Evolutionary conservation across 2,113 vertebrate species (phyloP), one percentile per base, ranked within the genome.

Genomic region (Poeciliopsis prolifica): DNA sequence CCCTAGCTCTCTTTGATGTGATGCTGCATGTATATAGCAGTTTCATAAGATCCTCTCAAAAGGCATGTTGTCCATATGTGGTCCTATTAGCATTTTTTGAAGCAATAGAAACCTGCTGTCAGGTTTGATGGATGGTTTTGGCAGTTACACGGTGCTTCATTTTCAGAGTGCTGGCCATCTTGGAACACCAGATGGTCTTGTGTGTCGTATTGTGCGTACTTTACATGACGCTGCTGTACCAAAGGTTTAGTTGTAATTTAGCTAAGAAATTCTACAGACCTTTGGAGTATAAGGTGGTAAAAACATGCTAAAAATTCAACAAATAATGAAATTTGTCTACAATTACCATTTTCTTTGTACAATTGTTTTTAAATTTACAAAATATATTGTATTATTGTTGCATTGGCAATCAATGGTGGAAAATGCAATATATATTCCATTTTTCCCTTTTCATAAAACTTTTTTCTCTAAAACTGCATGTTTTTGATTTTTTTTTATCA

Each of bases 71-170:
- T 35, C 61, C 60, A 5, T 30, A 17, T 72, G 33, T 65, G 17
- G 44, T 61, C 77, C 63, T 26, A 37, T 54, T 51, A 48, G 61
- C 51, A 33, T 68, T 60, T 65, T 30, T 62, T 68, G 68, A 61
- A n/a, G 31, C 65, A 76, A 24, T 24, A 75, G 28, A 61, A 72
- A 77, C 48, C 65, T 70, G 74, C 62, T 66, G 70, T 72, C 71
- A 66, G 71, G 78, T 74, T 75, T 84, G 72, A 80, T 78, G 70
- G 61, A 81, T 85, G 48, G 37, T 65, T 29, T 70, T 76, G 72
- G 69, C 77, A 76, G 71, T 70, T 83, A 60, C 0, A 81, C 44
- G 24, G 9, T 44, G 60, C 72, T 68, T 81, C 65, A 82, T 71
- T 79, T 62, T 69, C 54, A 72, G 28, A 66, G 35, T 24, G 14